A percentile compares a stretch with the other conserved stretches of the same genome.
These are phyloP conservation scores for Microplitis mediator DNA, from an alignment of 1,140 invertebrate genomes.

Conservation along the genomic window DNA sequence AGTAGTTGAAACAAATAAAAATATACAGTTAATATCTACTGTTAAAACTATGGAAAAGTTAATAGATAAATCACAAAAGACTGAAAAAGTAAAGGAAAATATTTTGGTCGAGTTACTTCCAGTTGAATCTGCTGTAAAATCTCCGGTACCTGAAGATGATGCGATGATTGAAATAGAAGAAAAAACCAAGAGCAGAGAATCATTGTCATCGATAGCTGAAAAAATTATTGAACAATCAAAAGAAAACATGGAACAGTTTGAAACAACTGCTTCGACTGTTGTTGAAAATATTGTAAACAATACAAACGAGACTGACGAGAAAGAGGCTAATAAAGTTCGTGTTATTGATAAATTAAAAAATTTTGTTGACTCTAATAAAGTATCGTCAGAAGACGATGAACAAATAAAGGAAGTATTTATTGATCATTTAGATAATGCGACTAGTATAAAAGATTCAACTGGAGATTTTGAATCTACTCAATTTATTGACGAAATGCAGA, in stretches of 20 bases:
- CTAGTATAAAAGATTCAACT: background rate
- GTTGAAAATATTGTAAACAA: background rate
- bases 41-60: background rate
- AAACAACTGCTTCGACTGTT: background rate
- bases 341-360: background rate
- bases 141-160: too few species aligned
- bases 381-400: background rate
- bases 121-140: too few species aligned
- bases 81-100: background rate
- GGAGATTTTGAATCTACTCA: background rate
- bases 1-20: background rate
- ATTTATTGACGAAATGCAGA: background rate
- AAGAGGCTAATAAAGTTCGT: background rate
- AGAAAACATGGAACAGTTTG: background rate
- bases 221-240: background rate
- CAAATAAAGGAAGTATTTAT: background rate
- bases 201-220: background rate
- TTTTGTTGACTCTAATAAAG: background rate
- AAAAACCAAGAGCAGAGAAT: background rate
- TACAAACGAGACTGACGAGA: background rate
- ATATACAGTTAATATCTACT: background rate
- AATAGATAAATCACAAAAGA: too few species aligned
- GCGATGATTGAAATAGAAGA: too few species aligned
- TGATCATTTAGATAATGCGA: background rate
- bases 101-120: too few species aligned